phyloP scores from a whole-genome alignment of 1,140 invertebrate genomes.

The Drosophila littoralis region DNA sequence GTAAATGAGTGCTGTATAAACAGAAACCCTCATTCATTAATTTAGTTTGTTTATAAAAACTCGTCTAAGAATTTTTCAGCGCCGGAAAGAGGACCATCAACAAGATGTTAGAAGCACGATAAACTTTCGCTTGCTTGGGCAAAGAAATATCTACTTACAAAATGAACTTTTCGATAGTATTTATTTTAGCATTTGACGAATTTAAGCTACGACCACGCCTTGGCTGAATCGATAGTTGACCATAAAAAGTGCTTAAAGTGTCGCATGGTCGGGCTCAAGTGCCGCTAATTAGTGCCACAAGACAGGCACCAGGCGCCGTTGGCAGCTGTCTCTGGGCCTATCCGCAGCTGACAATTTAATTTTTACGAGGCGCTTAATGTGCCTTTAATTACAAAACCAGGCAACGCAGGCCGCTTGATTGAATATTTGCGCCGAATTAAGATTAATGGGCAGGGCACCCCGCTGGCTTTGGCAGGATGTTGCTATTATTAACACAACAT shows the following conservation, averaged over 20 bases:
- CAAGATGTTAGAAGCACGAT: not conserved
- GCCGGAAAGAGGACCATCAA: not conserved
- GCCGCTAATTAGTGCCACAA: slow-evolving; percentile 34
- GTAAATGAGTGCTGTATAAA: slow-evolving; percentile 1
- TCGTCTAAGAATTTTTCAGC: not conserved
- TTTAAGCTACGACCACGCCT: not conserved
- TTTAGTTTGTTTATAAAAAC: slow-evolving; percentile 14
- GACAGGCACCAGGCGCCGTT: not conserved
- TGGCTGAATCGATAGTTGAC: slow-evolving; percentile 43
- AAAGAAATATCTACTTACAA: not conserved
- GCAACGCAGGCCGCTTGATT: slow-evolving; percentile 58
- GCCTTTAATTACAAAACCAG: slow-evolving; percentile 67
- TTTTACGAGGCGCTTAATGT: slow-evolving; percentile 75
- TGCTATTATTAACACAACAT: slow-evolving; percentile 60
- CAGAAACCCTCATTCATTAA: not conserved
- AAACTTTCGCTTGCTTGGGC: not conserved
- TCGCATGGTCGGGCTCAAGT: slow-evolving; percentile 17
- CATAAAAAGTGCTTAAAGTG: slow-evolving; percentile 30
- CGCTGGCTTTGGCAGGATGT: slow-evolving; percentile 11
- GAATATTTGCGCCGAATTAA: slow-evolving; percentile 74
- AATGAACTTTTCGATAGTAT: not conserved
- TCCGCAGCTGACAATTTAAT: slow-evolving; percentile 66
- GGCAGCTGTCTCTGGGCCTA: slow-evolving; percentile 22
- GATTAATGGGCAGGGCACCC: slow-evolving; percentile 54
- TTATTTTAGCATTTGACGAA: not conserved